These are phyloP conservation scores for Macrotis lagotis DNA, from an alignment of 2,113 vertebrate species.

Conservation along the genomic window DNA sequence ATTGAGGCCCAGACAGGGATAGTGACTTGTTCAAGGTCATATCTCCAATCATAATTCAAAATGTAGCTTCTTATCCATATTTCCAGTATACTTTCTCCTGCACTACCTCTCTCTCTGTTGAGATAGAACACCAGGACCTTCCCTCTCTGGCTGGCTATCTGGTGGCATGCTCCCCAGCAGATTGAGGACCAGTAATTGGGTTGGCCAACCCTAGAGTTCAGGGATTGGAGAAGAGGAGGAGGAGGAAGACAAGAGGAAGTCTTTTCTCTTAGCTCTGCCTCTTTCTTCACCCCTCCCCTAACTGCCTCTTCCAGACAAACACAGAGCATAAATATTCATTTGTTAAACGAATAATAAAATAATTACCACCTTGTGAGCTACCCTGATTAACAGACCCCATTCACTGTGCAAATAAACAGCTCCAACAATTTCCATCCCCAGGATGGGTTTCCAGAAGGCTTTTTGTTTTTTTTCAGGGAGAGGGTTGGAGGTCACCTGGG, in stretches of 20 bases:
- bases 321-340: constrained; percentile 46
- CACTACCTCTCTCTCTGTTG: neutral
- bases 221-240: neutral
- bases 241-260: neutral
- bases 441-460: neutral
- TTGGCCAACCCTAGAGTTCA: neutral
- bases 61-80: neutral
- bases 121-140: neutral
- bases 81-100: neutral
- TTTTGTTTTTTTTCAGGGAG: neutral
- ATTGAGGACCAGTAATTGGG: neutral
- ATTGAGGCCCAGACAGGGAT: neutral
- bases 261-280: neutral
- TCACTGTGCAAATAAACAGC: constrained; percentile 42
- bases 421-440: constrained; percentile 22
- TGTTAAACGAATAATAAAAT: constrained; percentile 61
- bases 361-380: constrained; percentile 41
- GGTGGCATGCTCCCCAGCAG: neutral
- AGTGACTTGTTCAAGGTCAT: neutral
- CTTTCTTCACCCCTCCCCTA: neutral
- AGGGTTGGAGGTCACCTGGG: neutral
- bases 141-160: neutral
- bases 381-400: constrained; percentile 45
- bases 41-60: neutral
- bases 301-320: neutral